Evolutionary conservation across 1,140 invertebrate genomes (phyloP), one percentile per base, ranked within the genome.

Genomic region (Papilio helenus): DNA sequence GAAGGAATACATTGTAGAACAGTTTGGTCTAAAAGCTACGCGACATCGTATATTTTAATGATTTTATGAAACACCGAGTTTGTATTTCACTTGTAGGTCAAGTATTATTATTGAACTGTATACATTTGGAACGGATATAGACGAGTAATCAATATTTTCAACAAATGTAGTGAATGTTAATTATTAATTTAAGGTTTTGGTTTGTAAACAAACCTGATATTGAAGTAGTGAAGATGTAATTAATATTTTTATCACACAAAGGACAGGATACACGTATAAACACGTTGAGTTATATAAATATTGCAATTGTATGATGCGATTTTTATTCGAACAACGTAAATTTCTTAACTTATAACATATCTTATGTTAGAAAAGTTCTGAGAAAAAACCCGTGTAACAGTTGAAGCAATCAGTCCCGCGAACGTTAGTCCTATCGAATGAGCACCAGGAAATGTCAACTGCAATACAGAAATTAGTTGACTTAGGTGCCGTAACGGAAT

Each of bases 381-480:
- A 39, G 34, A 39, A 39, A 39, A 39, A 39, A 39, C 34, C 4
- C 34, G 34, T 39, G 34, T 39, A 39, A 68, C 61, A 68, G 26
- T 68, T 34, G 26, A 34, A 68, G 61, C 61, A 68, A 68, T 68
- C 61, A 68, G 61, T 68, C 12, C 61, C 61, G 61, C 26, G 61
- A 29, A 68, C 42, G 46, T 76, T 49, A 76, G 26, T 51, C 79
- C 68, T 81, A 81, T 81, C 78, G 72, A 86, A 86, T 88, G 82
- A 84, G 82, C 86, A 85, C 77, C 68, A 84, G 86, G 29, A 29
- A 29, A 29, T 29, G 29, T 29, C 29, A 29, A 29, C 29, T 29
- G 29, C 29, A 3, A 29, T 29, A 29, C 29, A 29, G 29, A 29
- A 29, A 29, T 29, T 29, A 29, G 29, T 29, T 3, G 29, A 29